phyloP scores from a whole-genome alignment of 1,140 invertebrate species.

The Paralvinella palmiformis region DNA sequence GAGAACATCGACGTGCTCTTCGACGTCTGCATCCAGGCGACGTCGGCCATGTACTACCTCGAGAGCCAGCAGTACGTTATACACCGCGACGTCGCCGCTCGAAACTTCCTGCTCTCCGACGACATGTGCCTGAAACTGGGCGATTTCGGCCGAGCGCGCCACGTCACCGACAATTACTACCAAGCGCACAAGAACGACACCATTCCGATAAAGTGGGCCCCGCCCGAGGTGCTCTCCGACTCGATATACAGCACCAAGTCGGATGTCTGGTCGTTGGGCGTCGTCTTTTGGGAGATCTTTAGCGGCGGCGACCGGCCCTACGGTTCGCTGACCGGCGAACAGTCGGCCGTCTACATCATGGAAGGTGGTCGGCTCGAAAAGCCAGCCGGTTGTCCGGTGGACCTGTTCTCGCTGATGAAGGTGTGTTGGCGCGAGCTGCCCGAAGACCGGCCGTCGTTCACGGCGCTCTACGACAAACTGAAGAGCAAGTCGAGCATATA shows the following conservation, averaged over 20 bases:
- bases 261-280: conserved; percentile 97
- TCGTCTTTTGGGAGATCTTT: conserved; percentile 95
- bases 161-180: conserved; percentile 17
- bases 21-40: conserved; percentile 18
- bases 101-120: conserved; percentile 12
- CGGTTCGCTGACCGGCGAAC: conserved; percentile 78
- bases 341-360: conserved; percentile 43
- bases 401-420: conserved; percentile 18
- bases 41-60: conserved; percentile 14
- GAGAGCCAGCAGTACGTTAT: conserved; percentile 15
- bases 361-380: conserved; percentile 17
- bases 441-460: conserved; percentile 12
- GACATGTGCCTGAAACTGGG: conserved; percentile 16
- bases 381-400: conserved; percentile 6
- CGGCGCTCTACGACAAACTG: conserved; percentile 15
- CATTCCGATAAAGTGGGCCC: conserved; percentile 99
- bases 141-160: conserved; percentile 15
- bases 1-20: conserved; percentile 16
- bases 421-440: conserved; percentile 12
- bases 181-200: conserved; percentile 9
- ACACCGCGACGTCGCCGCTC: conserved; percentile 16
- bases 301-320: conserved; percentile 92
- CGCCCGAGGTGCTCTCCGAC: conserved; percentile 91
- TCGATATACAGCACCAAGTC: conserved; percentile 95
- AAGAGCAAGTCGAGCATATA: conserved; percentile 18